Evolutionary conservation across 2,888 invertebrate genomes (phyloP).

Genomic region (Macrophya alboannulata): DNA sequence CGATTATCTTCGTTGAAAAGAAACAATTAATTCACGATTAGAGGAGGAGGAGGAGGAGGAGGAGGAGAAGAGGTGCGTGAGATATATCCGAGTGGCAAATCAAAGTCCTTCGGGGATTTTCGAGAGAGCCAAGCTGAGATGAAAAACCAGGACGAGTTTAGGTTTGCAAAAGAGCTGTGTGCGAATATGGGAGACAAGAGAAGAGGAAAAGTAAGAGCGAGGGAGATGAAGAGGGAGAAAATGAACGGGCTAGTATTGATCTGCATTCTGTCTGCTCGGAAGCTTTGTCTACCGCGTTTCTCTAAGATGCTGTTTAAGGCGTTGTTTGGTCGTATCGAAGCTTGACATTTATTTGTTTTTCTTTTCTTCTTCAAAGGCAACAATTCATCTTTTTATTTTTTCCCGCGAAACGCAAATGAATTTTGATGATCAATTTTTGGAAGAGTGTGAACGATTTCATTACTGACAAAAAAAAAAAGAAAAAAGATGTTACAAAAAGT

Average conservation of each 20-base stretch:
- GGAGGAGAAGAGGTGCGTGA: conserved; percentile 6
- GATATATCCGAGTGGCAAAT: background rate
- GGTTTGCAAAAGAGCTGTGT: conserved; percentile 18
- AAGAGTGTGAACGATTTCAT: no score
- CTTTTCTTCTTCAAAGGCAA: no score
- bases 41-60: background rate
- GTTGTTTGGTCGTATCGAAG: conserved; percentile 12
- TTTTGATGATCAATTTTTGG: no score
- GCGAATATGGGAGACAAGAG: conserved; percentile 35
- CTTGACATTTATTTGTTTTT: background rate
- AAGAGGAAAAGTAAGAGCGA: conserved; percentile 51
- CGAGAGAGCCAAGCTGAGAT: background rate
- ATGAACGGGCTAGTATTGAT: conserved; percentile 57
- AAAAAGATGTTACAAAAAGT: no score
- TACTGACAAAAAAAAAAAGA: no score
- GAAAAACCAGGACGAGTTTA: background rate
- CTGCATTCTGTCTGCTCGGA: conserved; percentile 52
- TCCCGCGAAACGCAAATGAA: no score
- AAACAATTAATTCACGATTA: conserved; percentile 22
- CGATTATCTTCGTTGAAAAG: conserved; percentile 14
- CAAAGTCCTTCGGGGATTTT: conserved; percentile 12
- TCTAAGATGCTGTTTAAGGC: conserved; percentile 41
- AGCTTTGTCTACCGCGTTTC: conserved; percentile 53
- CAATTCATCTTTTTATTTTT: no score
- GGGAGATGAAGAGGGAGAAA: conserved; percentile 56